Evolutionary conservation across 2,888 invertebrate species (phyloP).

Genomic region (Agonopterix arenella): DNA sequence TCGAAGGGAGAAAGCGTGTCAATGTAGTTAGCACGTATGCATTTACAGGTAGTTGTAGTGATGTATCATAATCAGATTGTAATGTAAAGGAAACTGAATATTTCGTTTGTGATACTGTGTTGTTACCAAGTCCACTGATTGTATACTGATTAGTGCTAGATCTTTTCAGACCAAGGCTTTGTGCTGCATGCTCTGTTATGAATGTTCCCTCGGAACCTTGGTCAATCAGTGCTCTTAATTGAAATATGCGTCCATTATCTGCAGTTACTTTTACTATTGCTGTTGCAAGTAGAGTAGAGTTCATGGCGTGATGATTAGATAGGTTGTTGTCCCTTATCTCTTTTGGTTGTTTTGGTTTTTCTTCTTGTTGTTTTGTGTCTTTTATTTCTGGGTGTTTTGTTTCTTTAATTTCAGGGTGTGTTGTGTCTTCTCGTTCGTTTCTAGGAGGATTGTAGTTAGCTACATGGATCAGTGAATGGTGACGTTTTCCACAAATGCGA

Average conservation of each 20-base stretch:
- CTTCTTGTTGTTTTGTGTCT: not conserved
- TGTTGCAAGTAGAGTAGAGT: not conserved
- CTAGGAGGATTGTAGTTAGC: not conserved
- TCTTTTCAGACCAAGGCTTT: not conserved
- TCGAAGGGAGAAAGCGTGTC: too few species aligned
- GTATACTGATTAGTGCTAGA: too few species aligned
- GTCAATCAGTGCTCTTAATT: slow-evolving; percentile 4
- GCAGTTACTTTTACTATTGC: not conserved
- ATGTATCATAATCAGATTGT: too few species aligned
- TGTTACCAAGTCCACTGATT: too few species aligned
- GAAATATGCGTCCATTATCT: slow-evolving; percentile 6
- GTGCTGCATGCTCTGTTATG: not conserved
- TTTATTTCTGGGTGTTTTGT: too few species aligned
- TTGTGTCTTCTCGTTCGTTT: not conserved
- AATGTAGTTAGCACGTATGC: too few species aligned
- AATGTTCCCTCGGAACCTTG: not conserved
- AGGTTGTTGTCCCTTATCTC: not conserved
- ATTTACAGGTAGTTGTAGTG: too few species aligned
- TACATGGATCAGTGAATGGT: not conserved
- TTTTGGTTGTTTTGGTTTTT: not conserved
- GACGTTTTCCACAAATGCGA: not conserved
- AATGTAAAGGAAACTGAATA: too few species aligned
- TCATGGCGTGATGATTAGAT: not conserved
- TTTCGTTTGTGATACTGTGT: too few species aligned
- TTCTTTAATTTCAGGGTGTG: not conserved